Base-by-base conservation (phyloP, 2,113 vertebrate species). In the Microtus montanus region DNA sequence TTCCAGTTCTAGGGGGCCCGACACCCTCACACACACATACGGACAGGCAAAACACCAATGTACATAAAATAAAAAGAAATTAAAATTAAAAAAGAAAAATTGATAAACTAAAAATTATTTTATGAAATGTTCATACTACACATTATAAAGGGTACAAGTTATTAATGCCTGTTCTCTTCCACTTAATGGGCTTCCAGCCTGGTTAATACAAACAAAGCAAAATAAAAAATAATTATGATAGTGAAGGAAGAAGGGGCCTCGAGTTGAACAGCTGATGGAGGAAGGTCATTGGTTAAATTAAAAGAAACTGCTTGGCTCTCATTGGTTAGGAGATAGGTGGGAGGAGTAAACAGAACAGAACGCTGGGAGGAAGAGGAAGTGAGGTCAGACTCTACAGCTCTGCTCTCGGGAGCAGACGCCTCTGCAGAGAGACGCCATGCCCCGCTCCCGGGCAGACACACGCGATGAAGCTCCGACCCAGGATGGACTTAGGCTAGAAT, bases 21-120 rank as follows among this genome's bases (percentile, higher is more conserved):
- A 73, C 19, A 38, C n/a, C 70, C n/a, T 73, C 35, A 38, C 70
- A 73, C n/a, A 38, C 19, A 73, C n/a, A 73, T 2, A 38, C 35
- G 38, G 22, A 7, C 70, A 38, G 70, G n/a, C 70, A 73, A 38
- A 73, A 73, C n/a, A 38, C 35, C 70, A 71, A 38, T 38, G 35
- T 38, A n/a, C 35, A 71, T n/a, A 71, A 71, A n/a, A 71, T 38
- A 71, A 71, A 38, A 70, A 70, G 33, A 71, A 73, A 22, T 38
- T 73, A 73, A 71, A 73, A 38, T 73, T 73, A n/a, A 38, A 10
- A 91, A 93, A 68, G 61, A 82, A 86, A 95, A 94, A 92, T 74
- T 78, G 85, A 95, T 73, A 77, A 79, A 54, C 26, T 26, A 89
- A 93, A 82, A 89, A 92, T 7, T 66, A 93, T 70, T 86, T 73